Evolutionary conservation across 2,888 invertebrate genomes (phyloP), one percentile per base, ranked within the genome.

Genomic region (Polydrusus pterygomalis): DNA sequence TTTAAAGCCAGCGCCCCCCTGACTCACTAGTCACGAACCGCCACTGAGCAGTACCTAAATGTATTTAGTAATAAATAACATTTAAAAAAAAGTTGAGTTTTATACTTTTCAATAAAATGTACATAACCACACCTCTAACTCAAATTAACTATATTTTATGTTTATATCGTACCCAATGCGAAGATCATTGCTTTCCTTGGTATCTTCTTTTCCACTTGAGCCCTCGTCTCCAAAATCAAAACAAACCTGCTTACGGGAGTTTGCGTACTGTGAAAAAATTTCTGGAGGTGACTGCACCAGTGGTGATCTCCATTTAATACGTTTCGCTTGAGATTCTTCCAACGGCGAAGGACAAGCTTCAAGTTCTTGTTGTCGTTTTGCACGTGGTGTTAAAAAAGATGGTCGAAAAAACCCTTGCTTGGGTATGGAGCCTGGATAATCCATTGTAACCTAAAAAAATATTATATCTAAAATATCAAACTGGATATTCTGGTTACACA

Each of bases 251-350:
- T 11, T 47, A 38, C 0, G 0, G 13, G n/a, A n/a, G 0, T 62
- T 74, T n/a, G 25, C 25, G 65, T 82, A 81, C 0, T 85, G 84
- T 0, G 85, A 84, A 80, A 80, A 84, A 74, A 83, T 86, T 10
- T 78, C 74, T 11, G 78, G 74, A 3, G 85, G 85, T 1, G 85
- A 86, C 72, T 78, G 80, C 18, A 85, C 80, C 40, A 86, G 77
- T 2, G 86, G 86, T 1, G 85, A 85, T 63, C 85, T 81, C 86
- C 86, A 86, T n/a, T 81, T 83, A 13, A 86, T 80, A n/a, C 64
- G 77, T 67, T 83, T 84, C 51, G 75, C 67, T 25, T 58, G 70
- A 20, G 45, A 62, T 25, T 70, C 75, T 43, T 78, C 70, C 11
- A 67, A 56, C 40, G 17, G 17, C 0, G 64, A 43, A n/a, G 13